These are phyloP conservation scores for human (Homo sapiens) DNA, from an alignment of 2,113 vertebrate species.

Conservation along the genomic window DNA sequence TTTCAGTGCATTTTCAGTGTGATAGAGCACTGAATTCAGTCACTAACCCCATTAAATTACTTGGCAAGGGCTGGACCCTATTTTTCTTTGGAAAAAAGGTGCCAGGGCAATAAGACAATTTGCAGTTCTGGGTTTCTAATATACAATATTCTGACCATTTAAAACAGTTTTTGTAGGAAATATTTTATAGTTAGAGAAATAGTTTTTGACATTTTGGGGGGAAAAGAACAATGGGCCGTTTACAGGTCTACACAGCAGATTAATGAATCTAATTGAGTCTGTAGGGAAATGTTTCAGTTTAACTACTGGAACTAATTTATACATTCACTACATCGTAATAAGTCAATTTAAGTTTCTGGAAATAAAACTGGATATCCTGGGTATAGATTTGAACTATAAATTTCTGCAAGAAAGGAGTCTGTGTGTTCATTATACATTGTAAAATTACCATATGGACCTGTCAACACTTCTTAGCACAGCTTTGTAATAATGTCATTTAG, in stretches of 20 bases:
- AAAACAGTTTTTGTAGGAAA: slow-evolving; percentile 90
- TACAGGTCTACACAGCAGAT: slow-evolving; percentile 90
- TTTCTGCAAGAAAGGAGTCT: slow-evolving; percentile 92
- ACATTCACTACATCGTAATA: slow-evolving; percentile 98
- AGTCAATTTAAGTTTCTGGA: slow-evolving; percentile 95
- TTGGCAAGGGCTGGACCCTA: slow-evolving; percentile 74
- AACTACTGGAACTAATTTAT: slow-evolving; percentile 99
- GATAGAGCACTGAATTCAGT: slow-evolving; percentile 57
- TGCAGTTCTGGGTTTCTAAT: slow-evolving; percentile 82
- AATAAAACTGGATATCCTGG: slow-evolving; percentile 93
- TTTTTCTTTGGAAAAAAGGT: slow-evolving; percentile 80
- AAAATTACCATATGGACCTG: slow-evolving; percentile 99
- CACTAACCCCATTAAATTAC: slow-evolving; percentile 77
- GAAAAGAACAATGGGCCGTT: slow-evolving; percentile 89
- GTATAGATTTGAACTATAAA: slow-evolving; percentile 94
- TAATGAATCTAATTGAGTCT: slow-evolving; percentile 97
- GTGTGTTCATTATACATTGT: slow-evolving; percentile 97
- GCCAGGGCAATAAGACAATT: slow-evolving; percentile 78
- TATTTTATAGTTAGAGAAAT: slow-evolving; percentile 93
- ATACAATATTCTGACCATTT: slow-evolving; percentile 87
- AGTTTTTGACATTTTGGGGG: slow-evolving; percentile 89
- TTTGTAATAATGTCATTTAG: slow-evolving; percentile 99
- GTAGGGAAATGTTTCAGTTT: slow-evolving; percentile 97
- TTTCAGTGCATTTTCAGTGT: slow-evolving; percentile 41
- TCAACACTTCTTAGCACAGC: slow-evolving; percentile 97